Percentiles rank a stretch among this genome's conserved stretches.
Conservation (phyloP, 2,797 vertebrate species). For the Sebastes nivosus region DNA sequence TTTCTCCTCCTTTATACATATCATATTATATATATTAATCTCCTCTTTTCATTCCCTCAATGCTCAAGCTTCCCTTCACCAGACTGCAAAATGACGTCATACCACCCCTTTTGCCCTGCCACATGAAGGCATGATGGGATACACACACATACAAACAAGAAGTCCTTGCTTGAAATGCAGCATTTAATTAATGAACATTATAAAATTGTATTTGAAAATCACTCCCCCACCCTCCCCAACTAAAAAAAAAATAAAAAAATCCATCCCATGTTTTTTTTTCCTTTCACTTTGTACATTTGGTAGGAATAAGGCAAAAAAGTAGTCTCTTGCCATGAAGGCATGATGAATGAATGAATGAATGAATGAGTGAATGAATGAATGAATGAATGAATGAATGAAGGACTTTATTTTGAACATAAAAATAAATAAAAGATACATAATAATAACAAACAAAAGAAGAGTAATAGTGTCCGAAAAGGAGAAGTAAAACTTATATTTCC, state of each 20-base stretch:
- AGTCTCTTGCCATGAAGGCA: conserved; percentile 47
- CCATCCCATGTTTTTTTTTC: conserved; percentile 38
- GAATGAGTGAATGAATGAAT: too few species aligned
- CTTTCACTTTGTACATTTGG: conserved; percentile 78
- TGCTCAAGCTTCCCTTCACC: conserved; percentile 4
- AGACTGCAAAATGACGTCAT: conserved; percentile 87
- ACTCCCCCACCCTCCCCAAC: background rate
- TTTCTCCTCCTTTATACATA: background rate
- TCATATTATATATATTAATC: background rate
- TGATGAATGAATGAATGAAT: too few species aligned
- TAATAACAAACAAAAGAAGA: too few species aligned
- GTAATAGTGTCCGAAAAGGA: too few species aligned
- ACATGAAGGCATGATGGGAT: conserved; percentile 20
- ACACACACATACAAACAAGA: background rate
- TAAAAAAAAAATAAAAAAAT: background rate
- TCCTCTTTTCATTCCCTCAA: background rate
- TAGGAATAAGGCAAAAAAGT: conserved; percentile 84
- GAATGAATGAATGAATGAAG: too few species aligned
- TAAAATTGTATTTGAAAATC: conserved; percentile 82
- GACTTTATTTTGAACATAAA: too few species aligned
- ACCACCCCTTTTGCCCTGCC: conserved; percentile 28
- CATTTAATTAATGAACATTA: conserved; percentile 84
- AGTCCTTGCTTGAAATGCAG: conserved; percentile 78
- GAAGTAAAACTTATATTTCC: too few species aligned
- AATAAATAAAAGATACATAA: too few species aligned